Percentiles rank a stretch among this genome's conserved stretches.
Conservation (phyloP, 2,113 vertebrate genomes). For the Sinocyclocheilus maitianheensis region DNA sequence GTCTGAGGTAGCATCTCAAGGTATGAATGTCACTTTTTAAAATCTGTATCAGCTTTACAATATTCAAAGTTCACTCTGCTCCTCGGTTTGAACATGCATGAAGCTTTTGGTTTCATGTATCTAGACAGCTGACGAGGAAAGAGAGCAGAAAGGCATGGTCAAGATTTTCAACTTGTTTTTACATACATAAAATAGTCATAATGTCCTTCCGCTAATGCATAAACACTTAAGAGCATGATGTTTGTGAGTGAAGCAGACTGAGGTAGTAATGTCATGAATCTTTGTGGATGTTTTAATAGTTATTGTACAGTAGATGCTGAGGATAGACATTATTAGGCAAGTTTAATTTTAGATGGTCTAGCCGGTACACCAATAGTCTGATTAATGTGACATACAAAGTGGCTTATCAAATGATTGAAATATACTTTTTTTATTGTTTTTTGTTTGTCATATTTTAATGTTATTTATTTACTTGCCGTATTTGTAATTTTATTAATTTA, state of each 20-base stretch:
- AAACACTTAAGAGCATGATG: slow-evolving; percentile 14
- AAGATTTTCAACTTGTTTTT: slow-evolving; percentile 1
- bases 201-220: slow-evolving; percentile 42
- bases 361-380: not conserved
- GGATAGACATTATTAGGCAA: not conserved
- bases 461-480: not conserved
- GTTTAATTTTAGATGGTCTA: not conserved
- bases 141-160: not conserved
- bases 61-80: not conserved
- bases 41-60: not conserved
- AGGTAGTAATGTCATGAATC: not conserved
- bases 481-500: not conserved
- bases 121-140: not conserved
- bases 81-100: not conserved
- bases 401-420: not conserved
- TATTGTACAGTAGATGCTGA: not conserved
- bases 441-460: not conserved
- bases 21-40: not conserved
- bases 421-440: no score
- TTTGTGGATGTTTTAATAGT: not conserved
- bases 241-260: not conserved
- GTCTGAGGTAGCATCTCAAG: not conserved
- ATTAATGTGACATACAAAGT: not conserved
- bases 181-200: slow-evolving; percentile 35
- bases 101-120: not conserved